These are phyloP conservation scores for Catocala sponsa DNA, from an alignment of 2,888 invertebrate species.

Conservation along the genomic window DNA sequence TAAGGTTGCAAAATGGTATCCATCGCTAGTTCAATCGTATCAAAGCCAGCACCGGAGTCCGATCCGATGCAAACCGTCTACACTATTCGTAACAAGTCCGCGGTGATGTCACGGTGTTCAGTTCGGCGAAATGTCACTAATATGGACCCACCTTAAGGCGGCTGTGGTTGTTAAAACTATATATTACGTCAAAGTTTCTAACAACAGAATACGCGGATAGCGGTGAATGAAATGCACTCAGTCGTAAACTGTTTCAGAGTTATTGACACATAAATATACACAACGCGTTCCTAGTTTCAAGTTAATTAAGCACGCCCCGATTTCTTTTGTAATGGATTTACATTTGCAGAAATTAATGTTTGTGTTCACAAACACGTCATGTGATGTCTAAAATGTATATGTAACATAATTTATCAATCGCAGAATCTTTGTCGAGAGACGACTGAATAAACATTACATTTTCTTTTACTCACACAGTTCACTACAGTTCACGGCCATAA, in stretches of 20 bases:
- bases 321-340: background rate
- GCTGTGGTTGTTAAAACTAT: slow-evolving; percentile 27
- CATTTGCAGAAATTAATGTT: background rate
- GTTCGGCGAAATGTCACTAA: too few species aligned
- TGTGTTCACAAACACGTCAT: background rate
- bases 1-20: too few species aligned
- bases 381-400: background rate
- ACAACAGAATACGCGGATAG: slow-evolving; percentile 21
- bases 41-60: too few species aligned
- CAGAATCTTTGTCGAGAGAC: slow-evolving; percentile 5
- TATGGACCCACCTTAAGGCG: too few species aligned
- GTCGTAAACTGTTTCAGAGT: slow-evolving; percentile 10
- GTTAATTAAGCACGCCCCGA: slow-evolving; percentile 23
- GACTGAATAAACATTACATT: slow-evolving; percentile 7
- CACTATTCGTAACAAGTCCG: too few species aligned
- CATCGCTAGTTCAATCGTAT: too few species aligned
- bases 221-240: slow-evolving; percentile 25
- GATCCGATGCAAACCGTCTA: too few species aligned
- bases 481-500: slow-evolving; percentile 12
- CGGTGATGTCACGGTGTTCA: too few species aligned
- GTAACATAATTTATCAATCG: slow-evolving; percentile 3
- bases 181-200: slow-evolving; percentile 31
- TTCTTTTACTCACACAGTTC: slow-evolving; percentile 2
- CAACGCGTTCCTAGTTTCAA: slow-evolving; percentile 11
- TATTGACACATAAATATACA: slow-evolving; percentile 30